Evolutionary conservation across 2,113 vertebrate species (phyloP), one percentile per base, ranked within the genome.

Genomic region (Paedocypris sp.): DNA sequence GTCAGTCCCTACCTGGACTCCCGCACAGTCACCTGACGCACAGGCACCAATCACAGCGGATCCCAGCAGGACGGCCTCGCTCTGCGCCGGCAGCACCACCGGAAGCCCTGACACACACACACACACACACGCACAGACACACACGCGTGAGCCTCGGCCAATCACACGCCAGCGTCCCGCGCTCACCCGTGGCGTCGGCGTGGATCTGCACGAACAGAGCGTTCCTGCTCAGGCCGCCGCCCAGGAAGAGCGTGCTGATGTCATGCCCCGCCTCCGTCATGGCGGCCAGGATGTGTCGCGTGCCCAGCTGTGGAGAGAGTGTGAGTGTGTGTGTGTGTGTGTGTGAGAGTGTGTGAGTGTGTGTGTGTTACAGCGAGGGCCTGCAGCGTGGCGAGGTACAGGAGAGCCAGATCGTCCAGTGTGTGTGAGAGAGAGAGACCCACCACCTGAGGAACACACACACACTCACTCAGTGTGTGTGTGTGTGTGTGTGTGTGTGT

Each of bases 211-310:
- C 91, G 67, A 91, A 97, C 60, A 98, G 84, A 2, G 83, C 57
- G 54, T 98, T 98, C 82, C 97, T 98, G 86, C 95, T 97, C 72
- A 98, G 80, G 4, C 95, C 95, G 2, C 94, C 95, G 2, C 94
- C 97, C 60, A 98, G 77, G 67, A 94, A 96, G 51, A 98, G 80
- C 0, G 90, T 89, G 65, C 32, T 85, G 82, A 97, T 81, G 13
- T 71, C 82, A 64, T 96, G 90, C 1, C 94, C 95, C 25, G 89
- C 86, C 49, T 81, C 73, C 71, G 80, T 78, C 92, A 98, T 89
- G 1, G 82, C 72, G 51, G 95, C 90, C 67, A 97, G 77, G 73
- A 98, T 95, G 60, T 93, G 90, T 42, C 86, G 87, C 1, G 92
- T 94, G 50, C 94, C 92, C 1, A 98, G 83, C 94, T 98, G 76